phyloP scores from a whole-genome alignment of 92 coral and sea anemone species.

The Desmophyllum pertusum region DNA sequence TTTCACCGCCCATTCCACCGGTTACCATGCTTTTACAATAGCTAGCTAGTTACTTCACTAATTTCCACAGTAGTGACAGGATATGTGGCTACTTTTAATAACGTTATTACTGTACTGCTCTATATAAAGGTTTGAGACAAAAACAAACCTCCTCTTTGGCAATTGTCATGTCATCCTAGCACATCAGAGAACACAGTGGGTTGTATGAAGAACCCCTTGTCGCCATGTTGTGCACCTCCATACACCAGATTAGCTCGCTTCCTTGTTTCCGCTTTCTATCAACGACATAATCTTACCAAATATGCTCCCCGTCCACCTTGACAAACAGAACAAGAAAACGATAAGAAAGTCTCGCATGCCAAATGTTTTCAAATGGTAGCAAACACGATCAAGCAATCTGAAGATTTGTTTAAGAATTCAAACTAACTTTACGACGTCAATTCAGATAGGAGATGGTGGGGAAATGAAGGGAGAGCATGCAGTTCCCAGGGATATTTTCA shows the following conservation, averaged over 20 bases:
- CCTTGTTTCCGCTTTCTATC: slow-evolving; percentile 84
- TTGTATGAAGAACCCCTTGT: slow-evolving; percentile 89
- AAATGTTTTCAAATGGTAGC: not conserved
- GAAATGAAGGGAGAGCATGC: too few species aligned
- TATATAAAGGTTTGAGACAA: too few species aligned
- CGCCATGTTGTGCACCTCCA: slow-evolving; percentile 83
- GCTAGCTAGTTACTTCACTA: too few species aligned
- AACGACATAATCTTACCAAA: slow-evolving; percentile 74
- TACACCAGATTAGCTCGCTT: slow-evolving; percentile 89
- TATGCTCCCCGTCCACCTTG: slow-evolving; percentile 80
- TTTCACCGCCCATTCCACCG: not conserved
- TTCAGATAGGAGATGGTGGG: too few species aligned
- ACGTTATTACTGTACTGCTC: not conserved
- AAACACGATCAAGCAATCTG: not conserved
- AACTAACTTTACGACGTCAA: too few species aligned
- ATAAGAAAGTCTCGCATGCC: not conserved
- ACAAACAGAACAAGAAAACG: not conserved
- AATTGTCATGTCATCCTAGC: slow-evolving; percentile 88
- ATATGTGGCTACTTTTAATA: not conserved
- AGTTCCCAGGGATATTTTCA: too few species aligned
- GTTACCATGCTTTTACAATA: not conserved
- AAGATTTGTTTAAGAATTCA: too few species aligned
- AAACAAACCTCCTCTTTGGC: slow-evolving; percentile 90
- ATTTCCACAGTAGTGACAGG: too few species aligned
- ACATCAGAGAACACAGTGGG: slow-evolving; percentile 95